Base-by-base conservation (phyloP, 92 coral and sea anemone species). In the Parazoanthus darwini region DNA sequence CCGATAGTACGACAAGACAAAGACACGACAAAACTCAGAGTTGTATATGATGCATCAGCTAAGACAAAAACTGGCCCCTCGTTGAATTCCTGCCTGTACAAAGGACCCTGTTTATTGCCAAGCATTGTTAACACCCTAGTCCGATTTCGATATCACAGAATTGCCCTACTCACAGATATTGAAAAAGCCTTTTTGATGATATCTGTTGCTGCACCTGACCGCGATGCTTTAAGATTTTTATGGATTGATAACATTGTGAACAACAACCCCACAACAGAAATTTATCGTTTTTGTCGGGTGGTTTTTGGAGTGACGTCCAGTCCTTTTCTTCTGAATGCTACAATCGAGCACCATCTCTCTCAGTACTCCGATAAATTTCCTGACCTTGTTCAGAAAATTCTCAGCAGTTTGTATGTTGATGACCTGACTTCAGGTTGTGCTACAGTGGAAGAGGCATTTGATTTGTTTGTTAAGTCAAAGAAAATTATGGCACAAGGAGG, bases 281-380 rank as follows among this genome's bases (percentile, higher is more conserved):
- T 74, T 70, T 88, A 88, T 56, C 86, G 90, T 63, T 88, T 88
- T 88, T 59, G 85, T 37, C 35, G 90, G 36, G 76, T 88, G 6
- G 85, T 88, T 26, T 88, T 88, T 77, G 90, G 90, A 25, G 85
- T 88, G 35, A 88, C 72, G 38, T 56, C 75, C 3, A 89, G 88
- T 39, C 93, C 93, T 13, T 90, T 87, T 80, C 86, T 81, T 78
- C 93, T 90, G 66, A 90, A 87, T 78, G 93, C 90, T 26, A 90
- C 92, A 74, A 81, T 88, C 33, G 91, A 80, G 43, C 80, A 88
- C 77, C 71, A 88, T 77, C 84, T 68, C 86, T 44, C 26, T 26
- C n/a, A 86, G 71, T 42, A 66, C 71, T 86, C 79, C 14, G 38
- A 75, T 59, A 58, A 74, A 6, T 76, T 76, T 73, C 92, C 92